Evolutionary conservation across 2,888 invertebrate genomes (phyloP).

Genomic region (Sisyra terminalis): DNA sequence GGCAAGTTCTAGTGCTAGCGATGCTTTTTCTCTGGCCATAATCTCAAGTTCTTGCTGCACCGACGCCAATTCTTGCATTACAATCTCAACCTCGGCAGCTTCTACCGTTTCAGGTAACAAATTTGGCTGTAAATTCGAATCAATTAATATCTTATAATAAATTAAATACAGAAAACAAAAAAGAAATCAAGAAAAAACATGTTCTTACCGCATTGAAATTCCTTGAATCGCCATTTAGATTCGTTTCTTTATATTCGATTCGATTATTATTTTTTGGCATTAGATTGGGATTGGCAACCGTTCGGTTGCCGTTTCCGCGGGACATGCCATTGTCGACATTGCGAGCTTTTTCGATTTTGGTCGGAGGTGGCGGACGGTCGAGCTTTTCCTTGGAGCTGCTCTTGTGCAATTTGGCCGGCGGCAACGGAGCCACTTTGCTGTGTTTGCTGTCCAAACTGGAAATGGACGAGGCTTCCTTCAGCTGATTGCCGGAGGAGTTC

Average conservation of each 20-base stretch:
- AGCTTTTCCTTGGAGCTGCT: conserved; percentile 37
- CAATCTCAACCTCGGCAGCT: conserved; percentile 18
- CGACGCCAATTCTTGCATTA: conserved; percentile 44
- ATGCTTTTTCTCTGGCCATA: conserved; percentile 44
- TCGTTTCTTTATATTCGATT: conserved; percentile 5
- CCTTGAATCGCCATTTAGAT: conserved; percentile 4
- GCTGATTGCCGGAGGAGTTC: conserved; percentile 18
- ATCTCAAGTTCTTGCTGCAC: conserved; percentile 44
- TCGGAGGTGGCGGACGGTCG: conserved; percentile 21
- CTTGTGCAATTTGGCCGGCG: conserved; percentile 31
- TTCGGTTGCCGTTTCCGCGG: conserved; percentile 30
- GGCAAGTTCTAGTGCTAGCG: conserved; percentile 44
- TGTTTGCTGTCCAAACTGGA: conserved; percentile 47
- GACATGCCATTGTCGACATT: conserved; percentile 26
- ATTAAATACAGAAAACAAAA: neutral
- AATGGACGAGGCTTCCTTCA: conserved; percentile 45
- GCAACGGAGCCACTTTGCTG: conserved; percentile 27
- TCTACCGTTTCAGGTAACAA: conserved; percentile 10
- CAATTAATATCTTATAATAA: no score
- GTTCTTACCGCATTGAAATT: conserved; percentile 3
- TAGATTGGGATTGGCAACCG: conserved; percentile 12
- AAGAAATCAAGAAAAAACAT: neutral
- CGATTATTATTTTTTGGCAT: conserved; percentile 7
- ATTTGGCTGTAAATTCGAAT: neutral
- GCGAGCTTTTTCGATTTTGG: conserved; percentile 22